These are phyloP conservation scores for Orthochromis indermauri DNA, from an alignment of 2,113 vertebrate genomes.

Conservation along the genomic window DNA sequence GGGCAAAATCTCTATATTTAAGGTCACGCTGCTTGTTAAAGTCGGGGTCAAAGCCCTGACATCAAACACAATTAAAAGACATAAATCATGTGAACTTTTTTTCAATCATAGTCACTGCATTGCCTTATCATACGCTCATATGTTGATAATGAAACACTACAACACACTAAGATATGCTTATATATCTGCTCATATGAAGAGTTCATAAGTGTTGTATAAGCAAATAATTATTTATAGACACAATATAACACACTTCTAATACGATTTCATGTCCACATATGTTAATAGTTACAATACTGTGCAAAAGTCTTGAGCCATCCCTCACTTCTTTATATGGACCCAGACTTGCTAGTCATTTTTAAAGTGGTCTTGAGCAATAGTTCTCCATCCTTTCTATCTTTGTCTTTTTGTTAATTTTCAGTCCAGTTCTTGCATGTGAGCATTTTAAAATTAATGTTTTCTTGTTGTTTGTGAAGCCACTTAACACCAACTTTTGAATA, in stretches of 20 bases:
- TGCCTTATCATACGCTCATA: constrained; percentile 23
- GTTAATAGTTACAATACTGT: background rate
- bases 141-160: background rate
- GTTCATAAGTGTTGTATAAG: background rate
- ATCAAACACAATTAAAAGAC: background rate
- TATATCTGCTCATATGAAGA: background rate
- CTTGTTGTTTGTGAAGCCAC: background rate
- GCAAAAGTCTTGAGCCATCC: background rate
- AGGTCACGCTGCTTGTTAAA: background rate
- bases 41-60: background rate
- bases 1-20: background rate
- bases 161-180: background rate
- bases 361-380: background rate
- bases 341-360: background rate
- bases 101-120: constrained; percentile 2
- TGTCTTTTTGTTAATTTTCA: background rate
- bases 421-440: background rate
- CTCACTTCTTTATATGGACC: background rate
- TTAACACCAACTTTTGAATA: background rate
- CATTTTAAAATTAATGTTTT: background rate
- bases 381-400: background rate
- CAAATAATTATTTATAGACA: background rate
- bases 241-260: background rate
- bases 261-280: background rate
- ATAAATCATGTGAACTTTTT: background rate